A percentile compares a stretch with the other conserved stretches of the same genome.
Evolutionary conservation across 2,113 vertebrate genomes (phyloP).

Genomic region (Scolopax mira): DNA sequence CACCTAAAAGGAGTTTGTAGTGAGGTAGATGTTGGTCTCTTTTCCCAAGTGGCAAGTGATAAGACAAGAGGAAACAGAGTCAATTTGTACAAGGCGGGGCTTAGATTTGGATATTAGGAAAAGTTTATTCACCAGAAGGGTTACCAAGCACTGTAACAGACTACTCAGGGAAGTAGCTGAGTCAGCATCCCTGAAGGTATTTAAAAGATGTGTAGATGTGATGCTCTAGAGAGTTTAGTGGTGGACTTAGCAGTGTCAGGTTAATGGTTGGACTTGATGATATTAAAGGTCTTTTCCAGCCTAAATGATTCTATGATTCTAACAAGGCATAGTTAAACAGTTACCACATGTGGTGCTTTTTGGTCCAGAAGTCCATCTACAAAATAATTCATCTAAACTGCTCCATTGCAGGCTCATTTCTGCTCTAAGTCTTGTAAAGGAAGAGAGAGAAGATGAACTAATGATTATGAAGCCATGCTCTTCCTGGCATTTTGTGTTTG

Average conservation of each 20-base stretch:
- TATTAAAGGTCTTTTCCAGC: background rate
- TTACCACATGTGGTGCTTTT: background rate
- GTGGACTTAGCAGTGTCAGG: background rate
- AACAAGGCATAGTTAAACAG: background rate
- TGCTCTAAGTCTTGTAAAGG: background rate
- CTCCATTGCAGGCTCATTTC: background rate
- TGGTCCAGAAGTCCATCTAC: background rate
- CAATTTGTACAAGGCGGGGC: background rate
- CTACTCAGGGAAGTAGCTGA: accelerated
- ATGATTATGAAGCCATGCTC: background rate
- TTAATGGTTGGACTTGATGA: accelerated
- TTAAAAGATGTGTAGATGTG: accelerated
- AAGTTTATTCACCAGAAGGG: accelerated
- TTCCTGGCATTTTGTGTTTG: background rate
- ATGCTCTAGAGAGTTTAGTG: background rate
- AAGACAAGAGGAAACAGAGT: background rate
- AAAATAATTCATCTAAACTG: background rate
- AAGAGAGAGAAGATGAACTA: background rate
- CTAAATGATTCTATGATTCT: background rate
- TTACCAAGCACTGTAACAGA: background rate
- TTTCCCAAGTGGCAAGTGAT: background rate
- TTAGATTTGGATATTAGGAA: background rate
- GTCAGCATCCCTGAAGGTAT: background rate
- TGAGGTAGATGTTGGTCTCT: accelerated
- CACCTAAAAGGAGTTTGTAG: background rate